Conservation (phyloP, 2,797 vertebrate species). For the Picus viridis region DNA sequence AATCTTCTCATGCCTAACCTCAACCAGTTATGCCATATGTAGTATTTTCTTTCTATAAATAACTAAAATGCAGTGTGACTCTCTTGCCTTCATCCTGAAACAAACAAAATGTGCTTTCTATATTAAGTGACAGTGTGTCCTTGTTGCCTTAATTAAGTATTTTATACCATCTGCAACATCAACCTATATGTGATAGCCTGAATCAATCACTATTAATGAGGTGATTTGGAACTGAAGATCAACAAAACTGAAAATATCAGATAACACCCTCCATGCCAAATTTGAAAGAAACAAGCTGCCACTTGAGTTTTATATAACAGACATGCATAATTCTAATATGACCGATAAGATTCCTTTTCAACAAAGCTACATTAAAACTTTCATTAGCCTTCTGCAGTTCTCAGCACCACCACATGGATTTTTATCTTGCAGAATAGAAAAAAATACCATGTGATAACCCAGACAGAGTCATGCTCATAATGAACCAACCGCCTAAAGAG, state of each 20-base stretch:
- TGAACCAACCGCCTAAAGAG: background rate
- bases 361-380: constrained; percentile 58
- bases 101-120: background rate
- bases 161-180: constrained; percentile 35
- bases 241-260: constrained; percentile 52
- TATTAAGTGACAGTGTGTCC: constrained; percentile 28
- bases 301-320: constrained; percentile 37
- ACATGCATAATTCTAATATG: background rate
- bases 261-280: background rate
- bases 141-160: constrained; percentile 37
- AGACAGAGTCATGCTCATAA: background rate
- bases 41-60: constrained; percentile 30
- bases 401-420: background rate
- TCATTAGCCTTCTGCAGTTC: constrained; percentile 30
- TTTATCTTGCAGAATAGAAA: constrained; percentile 28
- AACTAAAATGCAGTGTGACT: constrained; percentile 35
- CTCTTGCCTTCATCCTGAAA: constrained; percentile 21
- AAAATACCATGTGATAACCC: background rate
- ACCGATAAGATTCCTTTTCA: constrained; percentile 45
- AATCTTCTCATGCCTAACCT: background rate
- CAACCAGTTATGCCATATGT: constrained; percentile 18
- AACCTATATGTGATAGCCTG: background rate
- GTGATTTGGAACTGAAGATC: background rate
- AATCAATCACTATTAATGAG: constrained; percentile 36
- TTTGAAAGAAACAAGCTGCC: background rate